Evolutionary conservation across 2,888 invertebrate genomes (phyloP).

Genomic region (Hoplodrina ambigua): DNA sequence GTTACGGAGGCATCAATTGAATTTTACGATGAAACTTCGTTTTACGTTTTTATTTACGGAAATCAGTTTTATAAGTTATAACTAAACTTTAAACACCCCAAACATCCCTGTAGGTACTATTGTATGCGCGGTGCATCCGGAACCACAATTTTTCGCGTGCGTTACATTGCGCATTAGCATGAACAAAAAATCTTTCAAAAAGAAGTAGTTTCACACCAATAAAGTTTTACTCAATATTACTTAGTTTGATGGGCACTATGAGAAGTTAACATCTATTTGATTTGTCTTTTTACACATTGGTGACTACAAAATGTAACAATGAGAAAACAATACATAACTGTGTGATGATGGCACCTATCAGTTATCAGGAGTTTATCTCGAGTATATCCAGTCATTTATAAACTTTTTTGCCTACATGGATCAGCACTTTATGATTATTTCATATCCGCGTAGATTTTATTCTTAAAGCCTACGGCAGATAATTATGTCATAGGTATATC

Average conservation of each 20-base stretch:
- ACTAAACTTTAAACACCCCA: background rate
- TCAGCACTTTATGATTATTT: conserved; percentile 38
- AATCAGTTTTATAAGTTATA: background rate
- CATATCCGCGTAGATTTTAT: conserved; percentile 23
- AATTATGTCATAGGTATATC: background rate
- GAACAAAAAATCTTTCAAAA: background rate
- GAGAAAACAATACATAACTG: conserved; percentile 24
- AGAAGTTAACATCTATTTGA: background rate
- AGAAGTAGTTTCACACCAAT: background rate
- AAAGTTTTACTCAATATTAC: background rate
- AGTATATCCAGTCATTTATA: conserved; percentile 50
- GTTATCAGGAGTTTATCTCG: conserved; percentile 53
- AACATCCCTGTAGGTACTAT: background rate
- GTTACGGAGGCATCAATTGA: too few relatives aligned
- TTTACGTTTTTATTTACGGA: too few relatives aligned
- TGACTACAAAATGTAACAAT: conserved; percentile 21
- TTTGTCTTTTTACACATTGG: background rate
- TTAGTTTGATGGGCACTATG: background rate
- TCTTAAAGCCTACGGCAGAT: background rate
- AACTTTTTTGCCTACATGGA: conserved; percentile 48
- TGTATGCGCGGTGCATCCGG: background rate
- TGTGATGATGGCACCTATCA: conserved; percentile 42
- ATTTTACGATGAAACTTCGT: too few relatives aligned
- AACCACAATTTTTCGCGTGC: background rate
- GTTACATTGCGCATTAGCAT: background rate